phyloP scores from a whole-genome alignment of 2,888 invertebrate species.

The Prosopocoilus inquinatus region DNA sequence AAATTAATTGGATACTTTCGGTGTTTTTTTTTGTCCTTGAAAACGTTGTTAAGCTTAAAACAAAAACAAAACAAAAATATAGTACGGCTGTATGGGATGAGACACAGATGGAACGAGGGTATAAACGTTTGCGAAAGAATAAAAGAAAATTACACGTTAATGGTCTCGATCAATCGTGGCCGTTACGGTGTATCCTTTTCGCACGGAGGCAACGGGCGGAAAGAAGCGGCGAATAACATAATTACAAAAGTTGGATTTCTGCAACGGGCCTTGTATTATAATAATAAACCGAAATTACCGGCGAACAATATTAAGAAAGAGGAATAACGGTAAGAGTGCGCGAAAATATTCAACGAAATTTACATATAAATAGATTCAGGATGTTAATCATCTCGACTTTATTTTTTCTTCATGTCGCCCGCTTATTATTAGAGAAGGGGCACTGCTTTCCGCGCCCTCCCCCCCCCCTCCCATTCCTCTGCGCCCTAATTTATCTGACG shows the following conservation, averaged over 20 bases:
- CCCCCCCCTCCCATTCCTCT: neutral
- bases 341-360: slow-evolving; percentile 24
- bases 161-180: no score
- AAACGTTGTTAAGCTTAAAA: no score
- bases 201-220: no score
- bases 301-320: slow-evolving; percentile 2
- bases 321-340: slow-evolving; percentile 17
- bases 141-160: no score
- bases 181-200: no score
- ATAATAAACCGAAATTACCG: slow-evolving; percentile 13
- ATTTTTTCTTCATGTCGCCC: slow-evolving; percentile 27
- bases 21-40: no score
- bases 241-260: neutral
- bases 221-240: no score
- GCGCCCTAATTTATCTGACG: slow-evolving; percentile 11
- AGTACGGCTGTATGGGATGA: no score
- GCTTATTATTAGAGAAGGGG: slow-evolving; percentile 25
- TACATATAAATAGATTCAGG: slow-evolving; percentile 32
- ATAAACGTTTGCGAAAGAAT: no score
- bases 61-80: no score
- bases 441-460: neutral
- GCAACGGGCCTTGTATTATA: neutral
- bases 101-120: no score
- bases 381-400: slow-evolving; percentile 31
- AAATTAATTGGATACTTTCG: no score